A percentile compares a stretch with the other conserved stretches of the same genome.
Conservation (phyloP, 2,797 vertebrate species). For the Linurgus olivaceus region DNA sequence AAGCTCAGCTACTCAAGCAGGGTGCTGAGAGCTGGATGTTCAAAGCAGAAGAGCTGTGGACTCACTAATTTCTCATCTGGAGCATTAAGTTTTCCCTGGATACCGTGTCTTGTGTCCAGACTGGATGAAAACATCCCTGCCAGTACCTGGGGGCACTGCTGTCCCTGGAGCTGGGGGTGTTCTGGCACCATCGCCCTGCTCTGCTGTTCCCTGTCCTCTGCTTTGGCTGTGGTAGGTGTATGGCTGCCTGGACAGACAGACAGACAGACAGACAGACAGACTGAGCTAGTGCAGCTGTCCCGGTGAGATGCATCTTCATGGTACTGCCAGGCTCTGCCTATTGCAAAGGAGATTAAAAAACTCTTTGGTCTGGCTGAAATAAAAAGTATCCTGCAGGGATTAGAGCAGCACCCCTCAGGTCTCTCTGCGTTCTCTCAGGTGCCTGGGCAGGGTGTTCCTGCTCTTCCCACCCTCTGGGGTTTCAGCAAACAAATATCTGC, state of each 20-base stretch:
- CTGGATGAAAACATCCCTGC: background rate
- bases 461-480: background rate
- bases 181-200: background rate
- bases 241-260: background rate
- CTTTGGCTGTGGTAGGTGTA: background rate
- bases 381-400: background rate
- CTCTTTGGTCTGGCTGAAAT: background rate
- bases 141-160: background rate
- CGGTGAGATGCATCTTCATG: background rate
- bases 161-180: background rate
- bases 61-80: fast-evolving
- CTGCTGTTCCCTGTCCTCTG: background rate
- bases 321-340: background rate
- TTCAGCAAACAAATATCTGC: background rate
- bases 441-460: background rate
- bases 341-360: background rate
- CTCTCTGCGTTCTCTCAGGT: background rate
- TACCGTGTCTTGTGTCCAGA: background rate
- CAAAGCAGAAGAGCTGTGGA: background rate
- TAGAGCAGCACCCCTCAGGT: background rate
- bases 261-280: background rate
- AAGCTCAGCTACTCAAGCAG: background rate
- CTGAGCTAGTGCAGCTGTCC: background rate
- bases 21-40: background rate
- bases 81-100: background rate